Percentiles rank a stretch among this genome's conserved stretches.
These are phyloP conservation scores for Urophycis tenuis DNA, from an alignment of 2,797 vertebrate genomes.

Conservation along the genomic window DNA sequence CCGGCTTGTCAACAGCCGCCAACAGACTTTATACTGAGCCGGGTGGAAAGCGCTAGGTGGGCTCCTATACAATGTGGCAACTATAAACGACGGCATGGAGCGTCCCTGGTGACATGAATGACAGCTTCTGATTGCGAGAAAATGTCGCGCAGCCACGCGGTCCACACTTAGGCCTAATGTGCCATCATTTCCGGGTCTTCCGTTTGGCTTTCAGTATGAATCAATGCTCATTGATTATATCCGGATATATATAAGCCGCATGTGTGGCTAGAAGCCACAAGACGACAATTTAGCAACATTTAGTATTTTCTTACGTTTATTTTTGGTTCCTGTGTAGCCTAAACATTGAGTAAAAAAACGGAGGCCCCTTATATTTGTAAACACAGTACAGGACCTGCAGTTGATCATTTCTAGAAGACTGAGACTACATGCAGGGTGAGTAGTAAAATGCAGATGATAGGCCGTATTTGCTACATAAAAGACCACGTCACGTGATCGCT, in stretches of 20 bases:
- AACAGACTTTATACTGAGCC: not conserved
- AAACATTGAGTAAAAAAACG: not conserved
- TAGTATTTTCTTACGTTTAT: not conserved
- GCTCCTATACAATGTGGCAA: not conserved
- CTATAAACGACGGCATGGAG: not conserved
- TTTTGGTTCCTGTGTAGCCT: not conserved
- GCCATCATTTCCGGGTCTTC: not conserved
- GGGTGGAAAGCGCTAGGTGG: not conserved
- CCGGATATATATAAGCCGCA: not conserved
- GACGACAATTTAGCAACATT: not conserved
- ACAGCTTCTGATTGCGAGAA: not conserved
- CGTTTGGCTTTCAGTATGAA: not conserved
- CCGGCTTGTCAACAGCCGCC: constrained; percentile 15
- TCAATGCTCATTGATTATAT: not conserved
- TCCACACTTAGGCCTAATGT: not conserved
- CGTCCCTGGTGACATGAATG: too few species aligned
- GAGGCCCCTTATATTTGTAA: too few species aligned
- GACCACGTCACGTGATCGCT: not conserved
- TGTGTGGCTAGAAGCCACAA: too few species aligned
- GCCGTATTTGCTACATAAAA: not conserved
- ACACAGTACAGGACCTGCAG: too few species aligned
- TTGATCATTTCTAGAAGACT: too few species aligned
- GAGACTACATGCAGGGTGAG: not conserved
- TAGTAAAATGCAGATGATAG: not conserved
- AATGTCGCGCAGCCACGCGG: not conserved